Percentiles rank a stretch among this genome's conserved stretches.
Conservation (phyloP, 2,797 vertebrate species). For the Poecilia gillii region DNA sequence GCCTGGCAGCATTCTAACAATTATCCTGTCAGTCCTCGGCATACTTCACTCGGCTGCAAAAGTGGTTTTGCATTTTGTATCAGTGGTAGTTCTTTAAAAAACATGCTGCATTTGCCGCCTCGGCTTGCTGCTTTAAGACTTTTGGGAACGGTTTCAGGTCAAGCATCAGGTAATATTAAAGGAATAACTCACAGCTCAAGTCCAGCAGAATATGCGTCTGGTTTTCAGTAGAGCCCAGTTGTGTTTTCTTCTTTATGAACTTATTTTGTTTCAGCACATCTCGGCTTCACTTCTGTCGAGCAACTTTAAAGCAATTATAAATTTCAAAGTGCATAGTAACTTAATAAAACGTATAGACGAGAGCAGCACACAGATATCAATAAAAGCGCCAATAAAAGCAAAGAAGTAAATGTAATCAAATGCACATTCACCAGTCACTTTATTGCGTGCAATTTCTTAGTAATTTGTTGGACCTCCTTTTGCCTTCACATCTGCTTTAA, state of each 20-base stretch:
- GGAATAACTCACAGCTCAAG: neutral
- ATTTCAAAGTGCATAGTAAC: neutral
- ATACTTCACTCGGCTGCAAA: conserved; percentile 7
- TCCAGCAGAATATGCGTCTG: neutral
- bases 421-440: neutral
- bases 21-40: conserved; percentile 21
- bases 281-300: neutral
- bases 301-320: neutral
- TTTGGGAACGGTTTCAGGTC: neutral
- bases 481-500: neutral
- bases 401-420: neutral
- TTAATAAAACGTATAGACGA: neutral
- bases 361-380: neutral
- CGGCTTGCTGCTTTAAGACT: neutral
- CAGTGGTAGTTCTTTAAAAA: conserved; percentile 3
- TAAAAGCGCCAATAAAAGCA: neutral
- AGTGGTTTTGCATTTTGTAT: conserved; percentile 7
- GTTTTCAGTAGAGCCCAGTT: neutral
- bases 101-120: neutral
- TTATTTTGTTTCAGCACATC: neutral
- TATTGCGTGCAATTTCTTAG: neutral
- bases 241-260: neutral
- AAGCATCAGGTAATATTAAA: neutral
- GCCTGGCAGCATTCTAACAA: conserved; percentile 36
- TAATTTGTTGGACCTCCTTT: neutral